These are phyloP conservation scores for Todiramphus chloris DNA, from an alignment of 2,113 vertebrate genomes.

Conservation along the genomic window DNA sequence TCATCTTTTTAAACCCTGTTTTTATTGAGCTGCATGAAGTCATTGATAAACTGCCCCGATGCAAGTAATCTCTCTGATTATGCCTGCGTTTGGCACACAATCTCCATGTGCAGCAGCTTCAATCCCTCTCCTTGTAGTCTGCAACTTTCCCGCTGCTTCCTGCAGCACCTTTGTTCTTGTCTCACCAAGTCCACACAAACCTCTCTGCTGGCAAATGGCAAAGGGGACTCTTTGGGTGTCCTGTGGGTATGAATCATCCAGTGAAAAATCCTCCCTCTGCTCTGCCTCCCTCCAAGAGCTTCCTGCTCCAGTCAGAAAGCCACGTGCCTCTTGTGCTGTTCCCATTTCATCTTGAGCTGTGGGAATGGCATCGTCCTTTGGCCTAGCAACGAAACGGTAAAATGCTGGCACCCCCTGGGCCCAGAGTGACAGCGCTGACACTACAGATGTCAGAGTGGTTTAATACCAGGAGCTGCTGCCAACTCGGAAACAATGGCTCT, in stretches of 20 bases:
- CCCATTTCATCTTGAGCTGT: not conserved
- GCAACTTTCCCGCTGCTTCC: not conserved
- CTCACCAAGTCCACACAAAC: not conserved
- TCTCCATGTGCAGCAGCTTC: not conserved
- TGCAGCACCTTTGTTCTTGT: not conserved
- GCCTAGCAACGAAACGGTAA: not conserved
- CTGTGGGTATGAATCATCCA: not conserved
- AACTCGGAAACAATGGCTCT: slow-evolving; percentile 7
- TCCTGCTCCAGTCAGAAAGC: not conserved
- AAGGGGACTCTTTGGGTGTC: not conserved
- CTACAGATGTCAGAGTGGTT: not conserved
- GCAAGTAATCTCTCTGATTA: not conserved
- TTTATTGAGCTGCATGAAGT: not conserved
- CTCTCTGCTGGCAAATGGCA: not conserved
- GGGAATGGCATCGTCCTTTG: not conserved
- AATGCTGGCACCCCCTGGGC: not conserved
- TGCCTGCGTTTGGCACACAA: not conserved
- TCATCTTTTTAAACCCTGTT: not conserved
- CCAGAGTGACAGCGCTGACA: not conserved
- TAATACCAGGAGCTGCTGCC: not conserved
- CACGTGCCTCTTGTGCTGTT: not conserved
- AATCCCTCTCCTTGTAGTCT: not conserved
- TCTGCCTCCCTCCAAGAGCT: not conserved
- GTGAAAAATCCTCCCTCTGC: not conserved
- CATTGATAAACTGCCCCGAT: not conserved